Percentiles rank a stretch among this genome's conserved stretches.
These are phyloP conservation scores for Gari tellinella DNA, from an alignment of 2,888 invertebrate genomes.

Conservation along the genomic window DNA sequence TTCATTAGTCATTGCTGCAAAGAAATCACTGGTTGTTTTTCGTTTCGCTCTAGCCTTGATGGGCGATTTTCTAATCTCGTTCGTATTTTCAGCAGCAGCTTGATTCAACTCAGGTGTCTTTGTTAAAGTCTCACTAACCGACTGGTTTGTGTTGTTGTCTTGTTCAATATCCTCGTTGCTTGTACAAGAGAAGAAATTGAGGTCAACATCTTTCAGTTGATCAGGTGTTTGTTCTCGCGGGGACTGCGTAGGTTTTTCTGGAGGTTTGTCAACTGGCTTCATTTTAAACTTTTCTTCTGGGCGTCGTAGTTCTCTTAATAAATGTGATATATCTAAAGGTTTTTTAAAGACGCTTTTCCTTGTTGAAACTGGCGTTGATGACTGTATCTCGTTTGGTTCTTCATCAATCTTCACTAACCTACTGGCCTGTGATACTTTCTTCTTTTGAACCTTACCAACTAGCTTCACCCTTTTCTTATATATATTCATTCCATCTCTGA, in stretches of 20 bases:
- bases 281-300: constrained; percentile 13
- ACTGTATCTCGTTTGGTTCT: neutral
- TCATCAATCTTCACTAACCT: too few relatives aligned
- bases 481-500: constrained; percentile 27
- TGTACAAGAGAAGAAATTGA: constrained; percentile 53
- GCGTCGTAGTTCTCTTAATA: constrained; percentile 19
- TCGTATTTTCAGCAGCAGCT: neutral
- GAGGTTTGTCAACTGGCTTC: neutral
- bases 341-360: neutral
- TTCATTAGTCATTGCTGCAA: constrained; percentile 6
- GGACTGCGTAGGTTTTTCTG: neutral
- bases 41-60: constrained; percentile 12
- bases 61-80: neutral
- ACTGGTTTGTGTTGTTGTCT: neutral
- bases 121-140: neutral
- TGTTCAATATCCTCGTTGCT: constrained; percentile 29
- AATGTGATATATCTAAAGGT: neutral
- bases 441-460: constrained; percentile 36
- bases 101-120: constrained; percentile 5
- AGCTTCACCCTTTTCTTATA: constrained; percentile 46
- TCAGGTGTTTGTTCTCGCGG: neutral
- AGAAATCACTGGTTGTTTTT: neutral
- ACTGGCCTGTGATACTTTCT: neutral
- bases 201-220: constrained; percentile 11
- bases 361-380: neutral